Conservation (phyloP, 1,140 invertebrate species). For the Radopholus similis region DNA sequence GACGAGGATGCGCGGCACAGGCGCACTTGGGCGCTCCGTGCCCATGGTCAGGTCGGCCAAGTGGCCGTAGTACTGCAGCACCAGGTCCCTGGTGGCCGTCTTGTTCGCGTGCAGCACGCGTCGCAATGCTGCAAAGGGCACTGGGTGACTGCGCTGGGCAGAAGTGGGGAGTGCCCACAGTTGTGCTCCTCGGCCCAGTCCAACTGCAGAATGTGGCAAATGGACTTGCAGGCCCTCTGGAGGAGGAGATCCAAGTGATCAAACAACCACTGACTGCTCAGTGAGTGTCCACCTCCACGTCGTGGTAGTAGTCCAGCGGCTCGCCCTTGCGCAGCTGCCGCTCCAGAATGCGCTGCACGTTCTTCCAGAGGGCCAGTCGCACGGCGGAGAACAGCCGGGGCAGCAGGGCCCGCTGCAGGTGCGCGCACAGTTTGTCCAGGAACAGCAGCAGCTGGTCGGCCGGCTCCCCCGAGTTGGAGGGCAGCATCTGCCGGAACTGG, state of each 20-base stretch:
- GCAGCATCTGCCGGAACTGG: too few relatives aligned
- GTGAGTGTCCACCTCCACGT: too few relatives aligned
- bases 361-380: conserved; percentile 14
- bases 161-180: too few relatives aligned
- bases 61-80: conserved; percentile 33
- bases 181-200: conserved; percentile 28
- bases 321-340: conserved; percentile 21
- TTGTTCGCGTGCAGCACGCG: conserved; percentile 21
- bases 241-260: neutral
- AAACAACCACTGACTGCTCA: neutral
- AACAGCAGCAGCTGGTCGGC: conserved; percentile 25
- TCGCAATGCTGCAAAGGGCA: conserved; percentile 6
- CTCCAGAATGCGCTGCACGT: conserved; percentile 20
- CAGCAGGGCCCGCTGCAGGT: conserved; percentile 15
- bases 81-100: conserved; percentile 27
- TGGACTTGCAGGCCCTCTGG: conserved; percentile 30
- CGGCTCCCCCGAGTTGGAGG: too few relatives aligned
- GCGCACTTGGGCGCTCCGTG: neutral
- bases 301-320: conserved; percentile 25
- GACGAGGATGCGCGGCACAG: conserved; percentile 20
- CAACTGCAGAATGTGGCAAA: conserved; percentile 21
- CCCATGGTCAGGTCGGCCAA: conserved; percentile 30
- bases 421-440: conserved; percentile 34
- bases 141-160: neutral
- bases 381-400: conserved; percentile 30